Evolutionary conservation across 1,140 invertebrate genomes (phyloP), one percentile per base, ranked within the genome.

Genomic region (Drosophila navojoa): DNA sequence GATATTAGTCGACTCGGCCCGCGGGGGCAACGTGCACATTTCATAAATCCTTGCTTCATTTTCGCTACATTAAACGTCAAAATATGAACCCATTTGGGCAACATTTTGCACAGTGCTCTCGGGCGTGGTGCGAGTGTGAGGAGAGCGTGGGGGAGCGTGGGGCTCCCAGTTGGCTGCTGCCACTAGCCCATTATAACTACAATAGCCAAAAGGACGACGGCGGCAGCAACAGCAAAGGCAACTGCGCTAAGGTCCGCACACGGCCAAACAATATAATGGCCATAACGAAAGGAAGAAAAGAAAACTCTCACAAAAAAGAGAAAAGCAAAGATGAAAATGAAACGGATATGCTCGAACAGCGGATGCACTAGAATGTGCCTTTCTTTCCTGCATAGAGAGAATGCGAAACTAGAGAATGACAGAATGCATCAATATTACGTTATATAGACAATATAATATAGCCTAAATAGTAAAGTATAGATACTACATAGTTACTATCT

Each of bases 1-100:
- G 38, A 35, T 75, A 75, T 52, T 58, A 15, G 40, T 9, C 60
- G 35, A 58, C 42, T 16, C 63, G 55, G 42, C 5, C 29, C 62
- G 67, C 77, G 70, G 81, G 84, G 84, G 84, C 77, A 87, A 89
- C 77, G 70, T 75, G 84, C 84, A 62, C 84, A 80, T 89, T 89
- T 74, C 85, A 89, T 89, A 89, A 89, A 89, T 89, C 84, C 68
- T 73, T 50, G 77, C 84, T 90, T 89, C 85, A 89, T 89, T 89
- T 90, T 89, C 85, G 84, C 85, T 89, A 89, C 84, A 89, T 90
- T 89, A 80, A 89, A 90, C 84, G 85, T 80, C 85, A 78, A 89
- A 89, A 90, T 89, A 89, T 89, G 85, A 89, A 89, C 84, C 84
- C 85, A 89, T 89, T 89, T 89, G 74, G 67, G 80, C 78, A 90